phyloP scores from a whole-genome alignment of 2,113 vertebrate genomes.

The human region DNA sequence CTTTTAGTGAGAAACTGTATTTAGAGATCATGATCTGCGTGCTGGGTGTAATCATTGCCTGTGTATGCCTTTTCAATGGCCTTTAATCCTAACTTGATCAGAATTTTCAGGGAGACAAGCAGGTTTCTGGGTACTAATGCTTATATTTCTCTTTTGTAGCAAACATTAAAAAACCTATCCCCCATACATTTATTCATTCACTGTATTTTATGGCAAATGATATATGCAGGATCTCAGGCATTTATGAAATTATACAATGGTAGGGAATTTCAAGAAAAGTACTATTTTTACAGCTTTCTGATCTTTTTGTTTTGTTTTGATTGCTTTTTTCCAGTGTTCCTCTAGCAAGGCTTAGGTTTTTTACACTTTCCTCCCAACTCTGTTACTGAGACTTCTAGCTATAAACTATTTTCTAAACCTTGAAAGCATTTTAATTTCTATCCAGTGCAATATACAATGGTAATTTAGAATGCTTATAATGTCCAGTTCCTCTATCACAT shows the following conservation, averaged over 20 bases:
- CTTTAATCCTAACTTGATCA: not conserved
- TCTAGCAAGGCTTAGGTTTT: not conserved
- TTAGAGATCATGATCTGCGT: not conserved
- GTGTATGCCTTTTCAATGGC: not conserved
- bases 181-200: not conserved
- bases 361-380: not conserved
- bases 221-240: not conserved
- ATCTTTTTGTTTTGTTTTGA: not conserved
- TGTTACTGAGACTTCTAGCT: not conserved
- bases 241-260: not conserved
- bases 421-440: not conserved
- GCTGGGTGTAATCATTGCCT: not conserved
- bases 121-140: not conserved
- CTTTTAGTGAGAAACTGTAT: not conserved
- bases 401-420: constrained; percentile 6
- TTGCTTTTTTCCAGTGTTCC: not conserved
- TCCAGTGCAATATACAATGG: not conserved
- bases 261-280: not conserved
- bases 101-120: not conserved
- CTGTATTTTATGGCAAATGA: not conserved
- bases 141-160: constrained; percentile 23
- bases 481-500: not conserved
- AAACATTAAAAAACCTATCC: not conserved
- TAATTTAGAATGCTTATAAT: not conserved
- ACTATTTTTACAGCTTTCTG: not conserved